These are phyloP conservation scores for Dendronephthya gigantea DNA, from an alignment of 64 coral and sea anemone genomes.

Conservation along the genomic window DNA sequence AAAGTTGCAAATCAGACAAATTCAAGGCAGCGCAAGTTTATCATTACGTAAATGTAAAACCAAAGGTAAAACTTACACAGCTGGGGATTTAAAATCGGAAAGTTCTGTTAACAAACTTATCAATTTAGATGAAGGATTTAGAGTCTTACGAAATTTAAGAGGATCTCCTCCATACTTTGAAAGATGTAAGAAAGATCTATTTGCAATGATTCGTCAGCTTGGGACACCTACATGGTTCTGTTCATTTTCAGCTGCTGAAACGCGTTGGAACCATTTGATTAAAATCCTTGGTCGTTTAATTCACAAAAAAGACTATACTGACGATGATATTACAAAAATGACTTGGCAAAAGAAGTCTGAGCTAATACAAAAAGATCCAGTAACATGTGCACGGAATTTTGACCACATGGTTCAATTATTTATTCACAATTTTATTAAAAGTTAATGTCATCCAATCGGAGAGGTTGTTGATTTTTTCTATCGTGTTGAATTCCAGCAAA, in stretches of 20 bases:
- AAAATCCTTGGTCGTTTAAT: not conserved
- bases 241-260: constrained; percentile 3
- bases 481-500: not conserved
- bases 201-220: not conserved
- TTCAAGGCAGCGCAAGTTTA: no score
- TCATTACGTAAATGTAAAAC: no score
- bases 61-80: no score
- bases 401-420: not conserved
- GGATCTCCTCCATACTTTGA: no score
- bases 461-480: not conserved
- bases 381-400: not conserved
- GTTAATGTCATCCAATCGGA: not conserved
- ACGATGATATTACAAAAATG: not conserved
- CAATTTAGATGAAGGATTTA: no score
- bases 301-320: not conserved
- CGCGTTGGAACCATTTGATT: not conserved
- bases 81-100: no score
- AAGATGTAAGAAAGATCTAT: no score
- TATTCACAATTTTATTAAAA: not conserved
- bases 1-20: no score
- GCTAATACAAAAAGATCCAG: no score
- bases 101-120: no score
- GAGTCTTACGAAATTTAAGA: no score
- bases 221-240: not conserved
- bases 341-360: not conserved